phyloP scores from a whole-genome alignment of 2,797 vertebrate genomes.

The Galagoides demidoff region DNA sequence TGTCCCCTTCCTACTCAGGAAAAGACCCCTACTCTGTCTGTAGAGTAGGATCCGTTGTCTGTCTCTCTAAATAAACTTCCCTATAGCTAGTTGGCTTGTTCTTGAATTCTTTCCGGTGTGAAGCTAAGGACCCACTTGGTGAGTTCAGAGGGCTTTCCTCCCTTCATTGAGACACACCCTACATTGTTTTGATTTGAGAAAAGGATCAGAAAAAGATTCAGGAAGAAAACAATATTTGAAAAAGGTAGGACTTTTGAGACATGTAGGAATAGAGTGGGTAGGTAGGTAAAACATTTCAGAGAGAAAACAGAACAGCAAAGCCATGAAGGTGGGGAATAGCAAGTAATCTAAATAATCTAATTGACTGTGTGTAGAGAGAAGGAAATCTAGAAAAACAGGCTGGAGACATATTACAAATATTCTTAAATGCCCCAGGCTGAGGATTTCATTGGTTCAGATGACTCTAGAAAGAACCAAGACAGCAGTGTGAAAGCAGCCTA shows the following conservation, averaged over 20 bases:
- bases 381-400: not conserved
- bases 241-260: not conserved
- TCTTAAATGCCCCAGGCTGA: not conserved
- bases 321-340: not conserved
- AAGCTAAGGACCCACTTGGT: not conserved
- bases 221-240: not conserved
- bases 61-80: not conserved
- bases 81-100: not conserved
- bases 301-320: not conserved
- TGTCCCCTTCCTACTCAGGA: not conserved
- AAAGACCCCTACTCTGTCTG: not conserved
- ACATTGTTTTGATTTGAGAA: not conserved
- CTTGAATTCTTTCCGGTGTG: not conserved
- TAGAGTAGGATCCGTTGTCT: not conserved
- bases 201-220: not conserved
- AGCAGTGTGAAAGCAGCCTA: not conserved
- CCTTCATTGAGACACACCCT: not conserved
- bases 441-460: not conserved
- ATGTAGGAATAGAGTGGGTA: not conserved
- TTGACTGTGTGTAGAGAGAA: not conserved
- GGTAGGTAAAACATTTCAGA: not conserved
- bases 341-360: not conserved
- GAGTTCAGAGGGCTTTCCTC: not conserved
- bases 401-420: not conserved
- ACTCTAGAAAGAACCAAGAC: not conserved